Conservation (phyloP, 2,113 vertebrate genomes). For the Hydropotes inermis region DNA sequence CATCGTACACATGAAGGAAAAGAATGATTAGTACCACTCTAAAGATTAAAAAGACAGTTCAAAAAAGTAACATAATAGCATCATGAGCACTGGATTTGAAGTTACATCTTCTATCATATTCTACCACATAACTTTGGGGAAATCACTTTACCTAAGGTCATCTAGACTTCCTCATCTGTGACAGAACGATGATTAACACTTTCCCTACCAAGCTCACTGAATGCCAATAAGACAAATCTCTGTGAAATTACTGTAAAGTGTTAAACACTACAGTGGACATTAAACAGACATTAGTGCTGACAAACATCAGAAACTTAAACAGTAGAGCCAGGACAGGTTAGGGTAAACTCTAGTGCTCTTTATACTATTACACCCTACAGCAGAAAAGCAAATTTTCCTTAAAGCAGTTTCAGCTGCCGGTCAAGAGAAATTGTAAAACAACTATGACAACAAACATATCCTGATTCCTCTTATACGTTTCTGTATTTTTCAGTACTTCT, state of each 20-base stretch:
- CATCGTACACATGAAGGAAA: neutral
- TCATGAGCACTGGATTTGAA: neutral
- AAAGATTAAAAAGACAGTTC: neutral
- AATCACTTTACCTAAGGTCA: constrained; percentile 26
- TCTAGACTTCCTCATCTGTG: neutral
- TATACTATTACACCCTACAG: neutral
- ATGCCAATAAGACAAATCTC: neutral
- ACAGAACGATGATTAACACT: neutral
- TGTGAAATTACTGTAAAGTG: neutral
- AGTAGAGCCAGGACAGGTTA: neutral
- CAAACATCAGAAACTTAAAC: neutral
- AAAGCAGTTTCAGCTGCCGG: neutral
- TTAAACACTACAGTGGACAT: neutral
- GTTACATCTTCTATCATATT: neutral
- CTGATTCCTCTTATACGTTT: neutral
- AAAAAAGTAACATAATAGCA: neutral
- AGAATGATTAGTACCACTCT: neutral
- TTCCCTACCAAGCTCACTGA: neutral
- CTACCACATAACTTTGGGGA: neutral
- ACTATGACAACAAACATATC: neutral
- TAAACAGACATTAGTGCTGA: neutral
- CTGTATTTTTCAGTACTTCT: constrained; percentile 5
- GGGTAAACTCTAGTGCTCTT: neutral
- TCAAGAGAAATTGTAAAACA: neutral
- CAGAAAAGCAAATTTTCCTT: neutral